Percentiles rank a stretch among this genome's conserved stretches.
These are phyloP conservation scores for Aelia acuminata DNA, from an alignment of 2,888 invertebrate genomes.

Conservation along the genomic window DNA sequence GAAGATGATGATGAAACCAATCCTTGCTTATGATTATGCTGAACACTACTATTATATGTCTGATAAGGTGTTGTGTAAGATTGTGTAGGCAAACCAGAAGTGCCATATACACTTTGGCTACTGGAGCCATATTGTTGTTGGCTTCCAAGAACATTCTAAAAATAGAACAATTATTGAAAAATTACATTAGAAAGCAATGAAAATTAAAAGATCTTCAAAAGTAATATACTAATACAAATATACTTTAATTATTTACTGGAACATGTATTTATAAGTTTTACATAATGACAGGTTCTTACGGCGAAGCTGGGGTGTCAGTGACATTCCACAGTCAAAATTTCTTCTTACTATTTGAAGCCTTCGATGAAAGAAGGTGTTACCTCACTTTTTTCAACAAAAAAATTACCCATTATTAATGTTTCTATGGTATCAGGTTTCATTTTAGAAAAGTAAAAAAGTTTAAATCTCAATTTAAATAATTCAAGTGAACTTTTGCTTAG, in stretches of 20 bases:
- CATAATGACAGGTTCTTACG: too few species aligned
- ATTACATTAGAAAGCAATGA: neutral
- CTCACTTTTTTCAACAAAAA: too few species aligned
- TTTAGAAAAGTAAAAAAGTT: too few species aligned
- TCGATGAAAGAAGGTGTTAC: too few species aligned
- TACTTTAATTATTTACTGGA: neutral
- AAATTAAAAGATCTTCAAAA: neutral
- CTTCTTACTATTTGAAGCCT: too few species aligned
- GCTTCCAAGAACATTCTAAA: constrained; percentile 57
- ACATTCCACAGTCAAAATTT: too few species aligned
- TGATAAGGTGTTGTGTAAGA: constrained; percentile 62
- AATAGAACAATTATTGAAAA: neutral
- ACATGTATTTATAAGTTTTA: neutral
- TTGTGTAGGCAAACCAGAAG: constrained; percentile 60
- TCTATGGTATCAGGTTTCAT: too few species aligned
- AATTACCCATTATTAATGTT: too few species aligned
- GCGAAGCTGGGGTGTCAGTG: too few species aligned
- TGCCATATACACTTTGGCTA: constrained; percentile 63
- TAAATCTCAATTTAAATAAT: too few species aligned
- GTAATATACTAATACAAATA: neutral
- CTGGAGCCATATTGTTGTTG: constrained; percentile 60
- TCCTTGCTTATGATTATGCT: constrained; percentile 62
- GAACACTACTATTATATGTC: constrained; percentile 61
- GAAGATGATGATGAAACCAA: constrained; percentile 59
- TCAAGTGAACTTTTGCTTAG: too few species aligned